Percentiles rank a stretch among this genome's conserved stretches.
These are phyloP conservation scores for Lordiphosa stackelbergi DNA, from an alignment of 1,140 invertebrate genomes.

Conservation along the genomic window DNA sequence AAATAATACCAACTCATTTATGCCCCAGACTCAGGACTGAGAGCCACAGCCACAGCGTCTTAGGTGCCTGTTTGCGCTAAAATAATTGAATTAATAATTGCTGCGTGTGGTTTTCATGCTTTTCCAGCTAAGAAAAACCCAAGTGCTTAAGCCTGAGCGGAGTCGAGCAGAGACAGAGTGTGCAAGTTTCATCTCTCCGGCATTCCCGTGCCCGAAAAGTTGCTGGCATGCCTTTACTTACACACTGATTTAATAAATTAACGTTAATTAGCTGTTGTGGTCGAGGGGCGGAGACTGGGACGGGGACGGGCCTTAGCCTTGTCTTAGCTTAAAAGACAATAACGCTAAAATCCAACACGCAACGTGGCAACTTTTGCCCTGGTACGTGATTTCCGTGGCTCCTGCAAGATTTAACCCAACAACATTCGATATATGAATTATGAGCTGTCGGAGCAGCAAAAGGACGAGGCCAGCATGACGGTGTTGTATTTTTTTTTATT, in stretches of 20 bases:
- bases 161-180: slow-evolving; percentile 41
- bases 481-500: slow-evolving; percentile 19
- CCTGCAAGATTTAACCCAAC: slow-evolving; percentile 48
- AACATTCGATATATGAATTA: slow-evolving; percentile 65
- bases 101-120: slow-evolving; percentile 77
- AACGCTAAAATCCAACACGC: slow-evolving; percentile 63
- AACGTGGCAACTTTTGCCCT: slow-evolving; percentile 59
- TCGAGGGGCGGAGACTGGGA: slow-evolving; percentile 17
- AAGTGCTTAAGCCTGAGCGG: slow-evolving; percentile 36
- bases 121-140: slow-evolving; percentile 70
- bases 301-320: slow-evolving; percentile 19
- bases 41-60: slow-evolving; percentile 25
- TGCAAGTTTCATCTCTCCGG: slow-evolving; percentile 66
- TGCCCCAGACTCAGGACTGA: slow-evolving; percentile 32
- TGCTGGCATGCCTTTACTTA: slow-evolving; percentile 64
- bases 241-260: slow-evolving; percentile 77
- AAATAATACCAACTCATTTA: slow-evolving; percentile 60
- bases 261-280: slow-evolving; percentile 77
- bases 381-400: slow-evolving; percentile 64
- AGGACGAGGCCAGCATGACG: slow-evolving; percentile 30
- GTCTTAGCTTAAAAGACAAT: slow-evolving; percentile 73
- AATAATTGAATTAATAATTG: slow-evolving; percentile 77
- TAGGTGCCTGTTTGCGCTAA: slow-evolving; percentile 72
- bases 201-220: slow-evolving; percentile 10
- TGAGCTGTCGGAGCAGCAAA: slow-evolving; percentile 34